phyloP scores from a whole-genome alignment of 2,888 invertebrate genomes.

The Globia sparganii region DNA sequence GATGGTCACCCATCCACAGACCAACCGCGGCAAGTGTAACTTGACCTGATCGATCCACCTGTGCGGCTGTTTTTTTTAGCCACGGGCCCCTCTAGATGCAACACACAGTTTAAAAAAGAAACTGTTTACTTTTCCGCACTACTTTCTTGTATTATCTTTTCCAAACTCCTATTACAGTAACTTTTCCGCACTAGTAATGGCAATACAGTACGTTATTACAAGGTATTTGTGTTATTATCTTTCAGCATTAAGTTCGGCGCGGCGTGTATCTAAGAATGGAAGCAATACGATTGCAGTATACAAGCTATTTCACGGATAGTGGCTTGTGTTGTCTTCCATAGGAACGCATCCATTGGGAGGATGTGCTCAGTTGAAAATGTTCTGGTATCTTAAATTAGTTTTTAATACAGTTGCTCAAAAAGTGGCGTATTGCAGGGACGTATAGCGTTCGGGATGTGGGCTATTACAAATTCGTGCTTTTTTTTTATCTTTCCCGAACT shows the following conservation, averaged over 20 bases:
- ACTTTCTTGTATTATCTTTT: constrained; percentile 7
- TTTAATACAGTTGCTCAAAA: too few species aligned
- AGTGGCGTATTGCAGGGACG: too few species aligned
- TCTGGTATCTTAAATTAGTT: not conserved
- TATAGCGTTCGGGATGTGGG: too few species aligned
- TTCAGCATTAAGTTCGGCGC: constrained; percentile 50
- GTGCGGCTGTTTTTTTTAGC: too few species aligned
- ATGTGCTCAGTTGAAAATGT: not conserved
- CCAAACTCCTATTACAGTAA: constrained; percentile 18
- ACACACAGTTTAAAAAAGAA: too few species aligned
- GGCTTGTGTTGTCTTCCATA: constrained; percentile 62
- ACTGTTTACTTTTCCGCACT: not conserved
- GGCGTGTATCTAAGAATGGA: constrained; percentile 63
- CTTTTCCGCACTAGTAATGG: constrained; percentile 21
- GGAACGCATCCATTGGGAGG: constrained; percentile 51
- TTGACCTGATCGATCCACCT: too few species aligned
- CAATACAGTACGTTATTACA: constrained; percentile 46
- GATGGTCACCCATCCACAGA: too few species aligned
- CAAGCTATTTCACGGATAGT: constrained; percentile 72
- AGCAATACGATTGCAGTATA: constrained; percentile 65
- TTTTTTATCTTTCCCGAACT: too few species aligned
- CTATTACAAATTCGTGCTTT: too few species aligned
- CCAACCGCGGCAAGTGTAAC: too few species aligned
- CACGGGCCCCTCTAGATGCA: too few species aligned
- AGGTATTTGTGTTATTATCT: constrained; percentile 62